Conservation (phyloP, 2,113 vertebrate genomes). For the Peromyscus maniculatus region DNA sequence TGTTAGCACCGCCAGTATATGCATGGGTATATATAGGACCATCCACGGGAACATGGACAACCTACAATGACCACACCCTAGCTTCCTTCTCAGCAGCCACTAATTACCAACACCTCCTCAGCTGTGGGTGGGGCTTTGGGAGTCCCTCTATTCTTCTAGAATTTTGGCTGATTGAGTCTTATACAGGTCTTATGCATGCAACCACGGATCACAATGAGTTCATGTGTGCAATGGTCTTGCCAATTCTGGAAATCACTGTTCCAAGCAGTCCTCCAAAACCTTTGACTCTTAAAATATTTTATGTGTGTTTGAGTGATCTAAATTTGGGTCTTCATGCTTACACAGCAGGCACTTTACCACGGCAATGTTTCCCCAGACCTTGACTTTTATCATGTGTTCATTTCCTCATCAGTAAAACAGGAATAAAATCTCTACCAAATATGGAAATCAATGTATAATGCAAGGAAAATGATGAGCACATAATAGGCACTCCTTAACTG, state of each 20-base stretch:
- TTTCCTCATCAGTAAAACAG: constrained; percentile 22
- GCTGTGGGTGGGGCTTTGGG: too few relatives aligned
- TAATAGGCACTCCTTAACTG: constrained; percentile 35
- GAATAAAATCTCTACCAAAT: constrained; percentile 1
- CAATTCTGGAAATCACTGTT: background rate
- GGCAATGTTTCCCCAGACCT: background rate
- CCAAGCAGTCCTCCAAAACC: background rate
- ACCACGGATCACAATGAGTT: background rate
- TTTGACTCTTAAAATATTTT: background rate
- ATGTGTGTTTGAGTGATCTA: background rate
- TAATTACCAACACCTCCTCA: background rate
- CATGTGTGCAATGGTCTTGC: too few relatives aligned
- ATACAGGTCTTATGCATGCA: background rate
- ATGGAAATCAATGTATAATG: constrained; percentile 29
- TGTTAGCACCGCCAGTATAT: background rate
- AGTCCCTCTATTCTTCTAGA: too few relatives aligned
- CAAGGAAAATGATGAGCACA: constrained; percentile 10
- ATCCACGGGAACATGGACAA: background rate
- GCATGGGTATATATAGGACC: background rate
- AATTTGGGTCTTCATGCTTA: too few relatives aligned
- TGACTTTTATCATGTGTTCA: constrained; percentile 25
- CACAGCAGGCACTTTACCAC: background rate
- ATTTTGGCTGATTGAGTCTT: too few relatives aligned
- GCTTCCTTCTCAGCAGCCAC: too few relatives aligned
- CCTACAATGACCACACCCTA: background rate